Conservation (phyloP, 2,888 invertebrate species). For the Sarcophaga caerulescens region DNA sequence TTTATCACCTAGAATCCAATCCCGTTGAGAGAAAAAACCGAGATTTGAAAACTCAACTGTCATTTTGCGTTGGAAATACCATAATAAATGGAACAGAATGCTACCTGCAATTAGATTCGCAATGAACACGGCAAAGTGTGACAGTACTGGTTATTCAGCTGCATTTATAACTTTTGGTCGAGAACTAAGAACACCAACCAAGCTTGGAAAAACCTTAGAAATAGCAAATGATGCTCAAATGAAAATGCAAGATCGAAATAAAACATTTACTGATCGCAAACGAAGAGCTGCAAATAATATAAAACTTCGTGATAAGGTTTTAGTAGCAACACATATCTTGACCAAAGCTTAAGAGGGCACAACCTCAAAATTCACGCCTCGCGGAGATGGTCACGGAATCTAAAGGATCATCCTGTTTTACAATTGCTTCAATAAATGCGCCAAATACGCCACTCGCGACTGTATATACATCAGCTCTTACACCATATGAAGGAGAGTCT, state of each 20-base stretch:
- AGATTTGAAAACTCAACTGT: slow-evolving; percentile 12
- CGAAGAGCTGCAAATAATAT: no score
- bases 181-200: slow-evolving; percentile 75
- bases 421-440: slow-evolving; percentile 10
- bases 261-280: no score
- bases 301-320: no score
- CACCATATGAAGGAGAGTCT: slow-evolving; percentile 17
- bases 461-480: slow-evolving; percentile 18
- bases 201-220: slow-evolving; percentile 33
- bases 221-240: no score
- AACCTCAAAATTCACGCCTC: no score
- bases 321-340: no score
- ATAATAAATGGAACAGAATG: slow-evolving; percentile 55
- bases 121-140: slow-evolving; percentile 75
- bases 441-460: slow-evolving; percentile 40
- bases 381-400: slow-evolving; percentile 8
- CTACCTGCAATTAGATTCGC: slow-evolving; percentile 72
- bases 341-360: no score
- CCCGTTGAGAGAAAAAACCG: slow-evolving; percentile 66
- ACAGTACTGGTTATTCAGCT: slow-evolving; percentile 73
- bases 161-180: slow-evolving; percentile 77
- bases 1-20: slow-evolving; percentile 65
- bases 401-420: slow-evolving; percentile 35
- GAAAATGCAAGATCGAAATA: no score
- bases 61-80: slow-evolving; percentile 3